Percentiles rank a stretch among this genome's conserved stretches.
Conservation (phyloP, 2,797 vertebrate species). For the Acestrorhynchus altus region DNA sequence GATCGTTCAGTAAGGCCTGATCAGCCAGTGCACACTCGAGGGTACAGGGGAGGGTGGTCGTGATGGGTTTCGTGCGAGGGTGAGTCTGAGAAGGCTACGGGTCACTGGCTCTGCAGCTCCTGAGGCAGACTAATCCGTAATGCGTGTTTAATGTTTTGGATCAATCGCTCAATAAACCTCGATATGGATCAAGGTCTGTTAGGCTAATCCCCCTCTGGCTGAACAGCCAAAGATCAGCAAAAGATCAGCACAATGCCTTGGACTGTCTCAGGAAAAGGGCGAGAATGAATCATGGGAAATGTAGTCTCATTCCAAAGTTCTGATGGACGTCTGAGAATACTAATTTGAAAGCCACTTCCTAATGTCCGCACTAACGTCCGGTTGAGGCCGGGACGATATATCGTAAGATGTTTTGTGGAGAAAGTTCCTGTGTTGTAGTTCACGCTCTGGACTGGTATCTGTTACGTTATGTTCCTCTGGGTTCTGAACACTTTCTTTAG, state of each 20-base stretch:
- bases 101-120: neutral
- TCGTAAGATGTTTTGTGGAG: too few relatives aligned
- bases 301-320: too few relatives aligned
- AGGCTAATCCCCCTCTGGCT: conserved; percentile 13
- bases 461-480: too few relatives aligned
- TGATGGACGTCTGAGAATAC: too few relatives aligned
- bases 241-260: neutral
- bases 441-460: too few relatives aligned
- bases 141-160: conserved; percentile 26
- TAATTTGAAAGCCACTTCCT: too few relatives aligned
- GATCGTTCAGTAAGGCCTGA: conserved; percentile 10
- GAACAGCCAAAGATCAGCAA: neutral
- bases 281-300: too few relatives aligned
- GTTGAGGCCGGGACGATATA: too few relatives aligned
- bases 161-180: conserved; percentile 6
- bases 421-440: too few relatives aligned
- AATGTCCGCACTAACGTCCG: too few relatives aligned
- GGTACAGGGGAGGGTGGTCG: neutral
- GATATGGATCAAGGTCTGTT: conserved; percentile 11
- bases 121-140: conserved; percentile 27
- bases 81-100: neutral
- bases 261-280: neutral
- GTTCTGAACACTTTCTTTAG: too few relatives aligned
- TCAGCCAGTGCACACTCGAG: conserved; percentile 33
- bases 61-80: conserved; percentile 3